phyloP scores from a whole-genome alignment of 2,888 invertebrate genomes.

The Caenorhabditis angaria region DNA sequence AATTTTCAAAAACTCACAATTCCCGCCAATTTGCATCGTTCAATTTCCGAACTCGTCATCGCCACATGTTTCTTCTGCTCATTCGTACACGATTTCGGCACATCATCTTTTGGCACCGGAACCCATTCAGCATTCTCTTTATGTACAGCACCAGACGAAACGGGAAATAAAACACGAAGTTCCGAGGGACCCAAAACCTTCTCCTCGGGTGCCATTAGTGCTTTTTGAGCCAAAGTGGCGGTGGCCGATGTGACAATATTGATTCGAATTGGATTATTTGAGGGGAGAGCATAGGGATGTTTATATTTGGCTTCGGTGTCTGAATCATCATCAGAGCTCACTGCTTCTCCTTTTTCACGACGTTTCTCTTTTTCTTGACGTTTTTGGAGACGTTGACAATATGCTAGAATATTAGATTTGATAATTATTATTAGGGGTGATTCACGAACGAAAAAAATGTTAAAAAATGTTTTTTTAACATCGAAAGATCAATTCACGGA shows the following conservation, averaged over 20 bases:
- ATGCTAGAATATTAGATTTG: constrained; percentile 44
- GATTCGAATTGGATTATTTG: constrained; percentile 42
- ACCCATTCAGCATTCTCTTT: constrained; percentile 50
- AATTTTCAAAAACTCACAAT: constrained; percentile 22
- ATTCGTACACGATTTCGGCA: constrained; percentile 45
- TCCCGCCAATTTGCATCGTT: constrained; percentile 36
- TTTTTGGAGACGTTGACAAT: constrained; percentile 47
- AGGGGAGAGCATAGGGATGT: constrained; percentile 42
- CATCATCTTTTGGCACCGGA: constrained; percentile 41
- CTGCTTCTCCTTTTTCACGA: constrained; percentile 41
- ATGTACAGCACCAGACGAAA: constrained; percentile 62
- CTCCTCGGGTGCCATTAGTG: constrained; percentile 22
- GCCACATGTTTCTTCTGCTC: constrained; percentile 55
- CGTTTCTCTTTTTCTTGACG: constrained; percentile 47
- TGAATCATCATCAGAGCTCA: constrained; percentile 42
- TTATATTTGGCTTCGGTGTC: constrained; percentile 40
- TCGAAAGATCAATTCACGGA: too few species aligned
- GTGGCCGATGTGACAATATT: constrained; percentile 44
- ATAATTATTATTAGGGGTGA: too few species aligned
- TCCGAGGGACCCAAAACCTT: constrained; percentile 28
- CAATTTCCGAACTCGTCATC: constrained; percentile 46
- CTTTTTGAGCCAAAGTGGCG: constrained; percentile 27
- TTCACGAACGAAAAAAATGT: too few species aligned
- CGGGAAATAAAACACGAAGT: constrained; percentile 58
- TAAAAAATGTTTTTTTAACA: too few species aligned